Conservation (phyloP, 2,888 invertebrate genomes). For the Hipparchia semele region DNA sequence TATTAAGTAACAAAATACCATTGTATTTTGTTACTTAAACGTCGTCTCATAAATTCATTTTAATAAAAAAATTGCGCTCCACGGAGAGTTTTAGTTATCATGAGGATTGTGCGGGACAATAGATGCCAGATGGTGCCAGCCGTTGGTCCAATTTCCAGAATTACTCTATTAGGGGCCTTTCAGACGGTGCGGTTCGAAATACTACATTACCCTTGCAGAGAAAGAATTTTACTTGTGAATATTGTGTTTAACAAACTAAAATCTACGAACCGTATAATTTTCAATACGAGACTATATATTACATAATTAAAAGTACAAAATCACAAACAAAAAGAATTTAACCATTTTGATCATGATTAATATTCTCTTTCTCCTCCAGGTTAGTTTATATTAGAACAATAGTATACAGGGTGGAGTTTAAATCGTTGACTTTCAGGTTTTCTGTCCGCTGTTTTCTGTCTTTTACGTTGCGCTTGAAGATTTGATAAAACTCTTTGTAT, state of each 20-base stretch:
- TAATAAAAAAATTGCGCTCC: not conserved
- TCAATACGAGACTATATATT: not conserved
- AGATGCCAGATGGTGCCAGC: constrained; percentile 31
- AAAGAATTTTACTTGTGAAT: not conserved
- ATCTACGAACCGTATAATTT: not conserved
- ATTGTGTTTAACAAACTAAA: not conserved
- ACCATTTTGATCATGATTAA: no score
- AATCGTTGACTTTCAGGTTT: no score
- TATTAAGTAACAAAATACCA: no score
- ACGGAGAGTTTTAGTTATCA: constrained; percentile 13
- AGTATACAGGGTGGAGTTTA: no score
- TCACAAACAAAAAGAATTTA: no score
- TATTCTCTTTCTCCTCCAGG: no score
- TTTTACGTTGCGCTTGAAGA: no score
- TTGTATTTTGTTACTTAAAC: not conserved
- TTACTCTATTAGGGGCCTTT: constrained; percentile 23
- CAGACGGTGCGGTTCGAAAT: constrained; percentile 14
- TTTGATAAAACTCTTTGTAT: no score
- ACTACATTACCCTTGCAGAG: not conserved
- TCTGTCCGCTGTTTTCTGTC: no score
- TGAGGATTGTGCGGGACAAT: constrained; percentile 29
- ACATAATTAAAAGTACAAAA: no score
- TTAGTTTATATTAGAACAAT: no score
- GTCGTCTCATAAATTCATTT: not conserved
- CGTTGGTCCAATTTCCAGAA: constrained; percentile 28